Evolutionary conservation across 2,113 vertebrate species (phyloP).

Genomic region (Gallinago undulata): DNA sequence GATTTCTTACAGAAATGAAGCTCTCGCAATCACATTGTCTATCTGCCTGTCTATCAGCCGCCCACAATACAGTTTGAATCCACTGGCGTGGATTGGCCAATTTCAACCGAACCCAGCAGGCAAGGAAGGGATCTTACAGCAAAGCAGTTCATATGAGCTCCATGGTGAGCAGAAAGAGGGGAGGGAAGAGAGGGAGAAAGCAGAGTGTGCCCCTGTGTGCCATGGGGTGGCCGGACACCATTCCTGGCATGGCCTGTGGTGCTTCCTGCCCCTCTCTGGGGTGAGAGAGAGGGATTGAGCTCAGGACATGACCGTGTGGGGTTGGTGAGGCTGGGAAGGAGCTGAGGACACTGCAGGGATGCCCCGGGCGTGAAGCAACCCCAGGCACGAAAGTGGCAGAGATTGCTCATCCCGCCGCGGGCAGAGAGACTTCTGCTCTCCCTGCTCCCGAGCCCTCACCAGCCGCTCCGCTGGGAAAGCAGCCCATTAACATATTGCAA

Average conservation of each 20-base stretch:
- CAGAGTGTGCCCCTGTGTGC: background rate
- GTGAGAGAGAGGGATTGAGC: background rate
- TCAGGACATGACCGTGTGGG: fast-evolving
- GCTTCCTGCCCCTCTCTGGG: background rate
- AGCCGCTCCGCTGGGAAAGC: background rate
- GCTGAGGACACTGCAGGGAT: background rate
- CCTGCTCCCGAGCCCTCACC: fast-evolving
- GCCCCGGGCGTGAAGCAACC: background rate
- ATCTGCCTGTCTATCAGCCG: slow-evolving; percentile 32
- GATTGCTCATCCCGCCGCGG: background rate
- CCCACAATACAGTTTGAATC: background rate
- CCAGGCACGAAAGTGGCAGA: background rate
- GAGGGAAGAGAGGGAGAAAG: background rate
- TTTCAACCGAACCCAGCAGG: background rate
- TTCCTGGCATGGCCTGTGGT: background rate
- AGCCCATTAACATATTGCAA: slow-evolving; percentile 11
- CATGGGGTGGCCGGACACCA: fast-evolving
- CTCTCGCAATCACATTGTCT: slow-evolving; percentile 17
- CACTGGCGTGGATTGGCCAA: background rate
- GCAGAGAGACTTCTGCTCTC: background rate
- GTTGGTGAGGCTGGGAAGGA: background rate
- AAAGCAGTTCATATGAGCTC: background rate
- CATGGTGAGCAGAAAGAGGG: background rate
- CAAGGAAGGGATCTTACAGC: background rate
- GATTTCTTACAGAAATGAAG: background rate